Evolutionary conservation across 2,797 vertebrate genomes (phyloP), one percentile per base, ranked within the genome.

Genomic region (Zalophus californianus): DNA sequence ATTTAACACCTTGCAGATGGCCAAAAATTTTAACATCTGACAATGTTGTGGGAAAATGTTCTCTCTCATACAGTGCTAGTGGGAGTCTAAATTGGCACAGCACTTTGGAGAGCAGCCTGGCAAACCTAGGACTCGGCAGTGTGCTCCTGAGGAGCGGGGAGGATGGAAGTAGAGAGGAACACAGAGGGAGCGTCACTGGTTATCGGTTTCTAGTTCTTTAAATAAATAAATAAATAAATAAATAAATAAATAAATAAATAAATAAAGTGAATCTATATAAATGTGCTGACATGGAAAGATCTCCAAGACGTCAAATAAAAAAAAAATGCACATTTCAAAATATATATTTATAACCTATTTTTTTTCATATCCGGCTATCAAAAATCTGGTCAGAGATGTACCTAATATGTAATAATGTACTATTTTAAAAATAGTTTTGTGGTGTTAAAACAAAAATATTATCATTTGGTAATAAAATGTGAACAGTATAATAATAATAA

Each of bases 331-430:
- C 70, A 12, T 91, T 72, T 89, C 48, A 78, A 66, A 92, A 72
- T 68, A 18, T 5, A 11, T 7, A 84, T 64, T 13, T 78, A 29
- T 82, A 52, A 66, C 21, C 56, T 86, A 38, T 82, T 95, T 87
- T 89, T 95, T 77, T 70, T 90, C 96, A 52, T 83, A 90, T 86
- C 14, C 85, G n/a, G 32, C 83, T 66, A 41, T 94, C 60, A 79
- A 70, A 93, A 92, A 89, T 83, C n/a, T 94, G 23, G 48, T 48
- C 73, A 85, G 20, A 91, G 50, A 83, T 18, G 62, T 77, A 85
- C 29, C 23, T 82, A 75, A 56, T 91, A 41, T n/a, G 62, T 84
- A 90, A 56, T 94, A 79, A 56, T 64, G 2, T 90, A 35, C 89
- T 80, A 80, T 44, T 92, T 32, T 60, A 38, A 62, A 89, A 90